Percentiles rank a stretch among this genome's conserved stretches.
phyloP scores from a whole-genome alignment of 2,888 invertebrate genomes.

The Enchytraeus crypticus region DNA sequence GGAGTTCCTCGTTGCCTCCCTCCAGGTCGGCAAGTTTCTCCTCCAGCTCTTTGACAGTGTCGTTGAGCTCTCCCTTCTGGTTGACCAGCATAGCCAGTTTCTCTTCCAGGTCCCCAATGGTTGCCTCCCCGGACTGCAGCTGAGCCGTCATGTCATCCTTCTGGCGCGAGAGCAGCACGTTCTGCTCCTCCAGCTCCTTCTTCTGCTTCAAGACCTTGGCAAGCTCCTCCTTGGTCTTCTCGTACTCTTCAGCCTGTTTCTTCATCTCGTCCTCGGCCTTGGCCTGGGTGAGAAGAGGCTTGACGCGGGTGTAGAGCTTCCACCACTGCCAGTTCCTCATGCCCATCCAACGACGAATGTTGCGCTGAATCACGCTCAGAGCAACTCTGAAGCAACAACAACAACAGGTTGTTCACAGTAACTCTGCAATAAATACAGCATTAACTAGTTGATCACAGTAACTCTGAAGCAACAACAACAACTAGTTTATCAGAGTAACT shows the following conservation, averaged over 20 bases:
- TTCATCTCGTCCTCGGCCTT: slow-evolving; percentile 98
- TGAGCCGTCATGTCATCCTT: slow-evolving; percentile 80
- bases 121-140: slow-evolving; percentile 86
- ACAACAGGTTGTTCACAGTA: too few relatives aligned
- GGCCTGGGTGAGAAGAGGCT: slow-evolving; percentile 96
- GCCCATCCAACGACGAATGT: slow-evolving; percentile 97
- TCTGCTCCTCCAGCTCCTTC: slow-evolving; percentile 89
- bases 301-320: slow-evolving; percentile 99
- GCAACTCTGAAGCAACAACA: too few relatives aligned
- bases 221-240: slow-evolving; percentile 84
- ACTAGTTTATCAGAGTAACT: too few relatives aligned
- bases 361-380: slow-evolving; percentile 95
- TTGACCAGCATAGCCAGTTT: slow-evolving; percentile 82
- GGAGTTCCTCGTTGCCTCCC: slow-evolving; percentile 87
- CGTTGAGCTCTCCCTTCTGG: slow-evolving; percentile 84
- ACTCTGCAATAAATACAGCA: too few relatives aligned
- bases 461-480: too few relatives aligned
- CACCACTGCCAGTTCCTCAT: slow-evolving; percentile 99
- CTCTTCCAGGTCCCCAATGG: slow-evolving; percentile 82
- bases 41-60: slow-evolving; percentile 88
- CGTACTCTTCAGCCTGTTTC: slow-evolving; percentile 87
- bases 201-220: slow-evolving; percentile 87
- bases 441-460: too few relatives aligned
- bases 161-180: slow-evolving; percentile 82
- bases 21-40: slow-evolving; percentile 94